Evolutionary conservation across 2,113 vertebrate genomes (phyloP), one percentile per base, ranked within the genome.

Genomic region (Fregata magnificens): DNA sequence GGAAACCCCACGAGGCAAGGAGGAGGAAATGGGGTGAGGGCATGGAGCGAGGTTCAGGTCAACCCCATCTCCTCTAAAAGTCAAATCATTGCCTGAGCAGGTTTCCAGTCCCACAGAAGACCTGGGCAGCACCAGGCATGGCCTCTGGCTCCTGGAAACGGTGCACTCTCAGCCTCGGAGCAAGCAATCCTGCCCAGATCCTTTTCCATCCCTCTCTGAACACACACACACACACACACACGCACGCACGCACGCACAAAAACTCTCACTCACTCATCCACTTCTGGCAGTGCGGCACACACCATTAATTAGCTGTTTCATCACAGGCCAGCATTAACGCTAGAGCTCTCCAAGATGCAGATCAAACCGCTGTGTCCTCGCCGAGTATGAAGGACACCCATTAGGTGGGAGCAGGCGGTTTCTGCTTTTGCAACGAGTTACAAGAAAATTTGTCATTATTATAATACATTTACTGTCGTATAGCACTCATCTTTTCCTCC

Each of bases 401-500:
- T 3, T 28, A 40, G 49, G 42, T 17, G n/a, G 50, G 40, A 38
- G 40, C 18, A 47, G 31, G 45, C 56, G 26, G 44, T 42, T 71
- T 40, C 74, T 82, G 38, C 86, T 66, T 58, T 38, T 31, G 22
- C 36, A 52, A 6, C 8, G 25, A 36, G 52, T 62, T n/a, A 5
- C 36, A 47, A 55, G 36, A 21, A 62, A 36, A 83, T 24, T 2
- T 66, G 40, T 25, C 71, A 53, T 24, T 36, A 24, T 38, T 25
- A 0, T 1, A 16, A 20, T 3, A 32, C 32, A 34, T 47, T 24
- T 6, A 4, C 11, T 12, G 29, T 4, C 36, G 22, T 2, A 14
- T 3, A 52, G 56, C 20, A 4, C 50, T 52, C 25, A 6, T 16
- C 56, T 44, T n/a, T 24, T 40, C 65, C 63, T 59, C 58, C 70